phyloP scores from a whole-genome alignment of 2,888 invertebrate species.

The Chirona hameri region DNA sequence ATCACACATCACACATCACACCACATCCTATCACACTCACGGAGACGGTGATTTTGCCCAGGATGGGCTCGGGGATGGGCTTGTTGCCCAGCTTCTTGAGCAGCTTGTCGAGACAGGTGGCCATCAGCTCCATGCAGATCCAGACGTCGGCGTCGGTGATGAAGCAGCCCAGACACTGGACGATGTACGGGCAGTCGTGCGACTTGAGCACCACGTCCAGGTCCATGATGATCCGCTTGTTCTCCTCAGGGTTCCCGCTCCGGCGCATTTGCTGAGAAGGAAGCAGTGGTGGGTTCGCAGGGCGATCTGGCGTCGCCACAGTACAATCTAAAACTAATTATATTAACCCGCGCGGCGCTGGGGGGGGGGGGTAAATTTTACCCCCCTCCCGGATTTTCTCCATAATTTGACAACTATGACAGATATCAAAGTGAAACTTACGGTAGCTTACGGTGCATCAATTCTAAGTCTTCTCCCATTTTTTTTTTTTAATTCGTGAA shows the following conservation, averaged over 20 bases:
- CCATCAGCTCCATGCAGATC: conserved; percentile 99
- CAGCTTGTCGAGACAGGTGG: conserved; percentile 96
- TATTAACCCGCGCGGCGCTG: too few relatives aligned
- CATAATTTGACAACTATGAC: too few relatives aligned
- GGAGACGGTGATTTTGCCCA: conserved; percentile 95
- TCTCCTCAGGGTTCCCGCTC: conserved; percentile 94
- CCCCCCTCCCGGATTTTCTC: too few relatives aligned
- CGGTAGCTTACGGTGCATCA: too few relatives aligned
- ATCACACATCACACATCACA: too few relatives aligned
- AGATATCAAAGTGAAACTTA: too few relatives aligned
- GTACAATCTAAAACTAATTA: too few relatives aligned
- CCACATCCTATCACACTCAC: conserved; percentile 65
- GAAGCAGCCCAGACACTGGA: conserved; percentile 95
- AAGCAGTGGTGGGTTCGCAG: conserved; percentile 30
- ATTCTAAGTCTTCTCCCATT: too few relatives aligned
- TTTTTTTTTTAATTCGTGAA: too few relatives aligned
- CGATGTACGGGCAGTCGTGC: conserved; percentile 94
- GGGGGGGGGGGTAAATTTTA: too few relatives aligned
- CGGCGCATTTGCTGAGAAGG: conserved; percentile 83
- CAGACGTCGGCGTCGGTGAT: conserved; percentile 96
- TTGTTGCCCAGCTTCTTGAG: conserved; percentile 70
- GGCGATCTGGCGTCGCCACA: neutral
- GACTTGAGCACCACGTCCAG: conserved; percentile 96
- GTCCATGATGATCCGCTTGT: conserved; percentile 97
- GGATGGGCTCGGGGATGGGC: conserved; percentile 91